Evolutionary conservation across 2,888 invertebrate species (phyloP), one percentile per base, ranked within the genome.

Genomic region (Prenolepis imparis): DNA sequence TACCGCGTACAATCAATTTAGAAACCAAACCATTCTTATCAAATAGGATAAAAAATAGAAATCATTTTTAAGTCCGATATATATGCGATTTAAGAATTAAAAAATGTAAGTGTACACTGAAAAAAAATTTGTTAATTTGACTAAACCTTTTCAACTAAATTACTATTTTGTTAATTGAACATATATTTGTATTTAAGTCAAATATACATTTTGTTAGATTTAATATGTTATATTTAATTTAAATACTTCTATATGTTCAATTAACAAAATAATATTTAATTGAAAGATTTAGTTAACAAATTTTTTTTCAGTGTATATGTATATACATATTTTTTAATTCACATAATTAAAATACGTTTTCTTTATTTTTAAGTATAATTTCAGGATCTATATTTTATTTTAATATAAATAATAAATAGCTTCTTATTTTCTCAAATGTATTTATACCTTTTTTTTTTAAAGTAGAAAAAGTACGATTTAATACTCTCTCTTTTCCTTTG

Each of bases 381-480:
- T 28, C 3, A 5, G 5, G 2, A 66, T 4, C 39, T 68, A n/a
- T 8, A 4, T 61, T 59, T 61, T 44, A 63, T 18, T 74, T 74
- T 41, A 15, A 6, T 61, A n/a, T 24, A 36, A 2, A 9, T 63
- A 63, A 44, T 28, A 74, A 44, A 63, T 28, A 41, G 9, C 12
- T 3, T 64, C 6, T 64, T 64, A 36, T 74, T 77, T 68, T 24
- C 15, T 67, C 12, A 67, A 67, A 77, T 77, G 21, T 77, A 55
- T 55, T 68, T 18, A 6, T 24, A 44, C 18, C n/a, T 55, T 55
- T 75, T 77, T 41, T 24, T 48, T 39, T 55, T 55, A 68, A 36
- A 55, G 5, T 67, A 68, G 52, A 77, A 77, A 77, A 77, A 77
- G 67, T 21, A 21, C 12, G 24, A 57, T 41, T 78, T 18, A n/a